These are phyloP conservation scores for Emys orbicularis DNA, from an alignment of 2,797 vertebrate species.

Conservation along the genomic window DNA sequence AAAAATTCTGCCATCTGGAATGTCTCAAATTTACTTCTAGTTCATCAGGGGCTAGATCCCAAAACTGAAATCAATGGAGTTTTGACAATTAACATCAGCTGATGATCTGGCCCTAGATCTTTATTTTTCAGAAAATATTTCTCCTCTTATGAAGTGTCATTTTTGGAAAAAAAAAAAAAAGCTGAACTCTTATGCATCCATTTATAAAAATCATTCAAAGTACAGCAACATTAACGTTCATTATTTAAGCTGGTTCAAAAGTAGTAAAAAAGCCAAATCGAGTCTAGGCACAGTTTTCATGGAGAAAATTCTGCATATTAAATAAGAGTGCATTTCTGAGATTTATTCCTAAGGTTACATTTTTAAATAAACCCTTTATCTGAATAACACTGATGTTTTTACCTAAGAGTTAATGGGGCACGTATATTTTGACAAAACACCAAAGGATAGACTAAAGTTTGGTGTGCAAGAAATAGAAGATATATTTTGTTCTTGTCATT, in stretches of 20 bases:
- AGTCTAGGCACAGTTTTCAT: neutral
- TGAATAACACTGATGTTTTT: neutral
- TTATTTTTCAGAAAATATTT: neutral
- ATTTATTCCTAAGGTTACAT: neutral
- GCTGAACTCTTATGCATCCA: neutral
- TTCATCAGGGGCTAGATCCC: neutral
- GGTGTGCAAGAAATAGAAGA: neutral
- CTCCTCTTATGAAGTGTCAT: neutral
- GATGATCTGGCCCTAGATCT: neutral
- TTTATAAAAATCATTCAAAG: neutral
- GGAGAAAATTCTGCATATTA: neutral
- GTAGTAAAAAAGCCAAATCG: neutral
- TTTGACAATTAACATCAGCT: neutral
- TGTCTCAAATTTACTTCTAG: neutral
- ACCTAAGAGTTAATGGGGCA: neutral
- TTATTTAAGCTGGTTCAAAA: neutral
- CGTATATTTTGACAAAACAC: neutral
- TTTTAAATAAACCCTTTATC: neutral
- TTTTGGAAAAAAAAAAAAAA: neutral
- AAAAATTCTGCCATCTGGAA: neutral
- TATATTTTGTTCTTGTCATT: constrained; percentile 33
- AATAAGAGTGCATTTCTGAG: neutral
- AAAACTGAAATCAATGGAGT: neutral
- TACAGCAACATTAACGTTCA: neutral
- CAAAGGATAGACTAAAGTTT: neutral